Evolutionary conservation across 35 echinoderm and acorn worm species (phyloP).

Genomic region (Holothuria glaberrima): DNA sequence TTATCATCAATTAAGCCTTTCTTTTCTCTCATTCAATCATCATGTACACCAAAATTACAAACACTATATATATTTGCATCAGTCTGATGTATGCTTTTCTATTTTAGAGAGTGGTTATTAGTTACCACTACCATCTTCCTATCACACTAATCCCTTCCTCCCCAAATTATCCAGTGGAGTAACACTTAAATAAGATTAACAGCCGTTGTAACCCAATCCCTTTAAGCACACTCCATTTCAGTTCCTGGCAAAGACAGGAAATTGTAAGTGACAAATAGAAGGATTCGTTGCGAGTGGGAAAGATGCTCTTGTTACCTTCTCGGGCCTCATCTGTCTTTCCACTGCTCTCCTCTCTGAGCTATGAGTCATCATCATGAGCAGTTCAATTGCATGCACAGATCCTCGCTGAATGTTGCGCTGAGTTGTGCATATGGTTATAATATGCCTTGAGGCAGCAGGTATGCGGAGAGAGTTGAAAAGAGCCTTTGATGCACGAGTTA

Average conservation of each 20-base stretch:
- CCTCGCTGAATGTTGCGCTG: background rate
- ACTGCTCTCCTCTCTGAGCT: background rate
- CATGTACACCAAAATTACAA: too few species aligned
- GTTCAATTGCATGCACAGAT: background rate
- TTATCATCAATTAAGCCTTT: too few species aligned
- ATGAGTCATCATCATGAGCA: conserved; percentile 33
- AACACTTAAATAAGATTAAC: conserved; percentile 17
- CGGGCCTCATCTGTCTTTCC: conserved; percentile 39
- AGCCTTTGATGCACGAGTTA: too few species aligned
- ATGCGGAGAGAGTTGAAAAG: too few species aligned
- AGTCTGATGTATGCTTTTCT: too few species aligned
- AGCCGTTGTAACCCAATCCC: conserved; percentile 29
- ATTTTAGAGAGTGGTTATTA: too few species aligned
- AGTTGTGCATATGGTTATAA: conserved; percentile 29
- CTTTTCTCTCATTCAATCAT: too few species aligned
- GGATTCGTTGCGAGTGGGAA: conserved; percentile 24
- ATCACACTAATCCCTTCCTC: too few species aligned
- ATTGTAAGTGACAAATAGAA: conserved; percentile 26
- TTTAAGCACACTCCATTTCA: conserved; percentile 3
- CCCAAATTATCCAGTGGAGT: too few species aligned
- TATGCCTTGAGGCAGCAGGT: conserved; percentile 8
- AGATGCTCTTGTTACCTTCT: conserved; percentile 12
- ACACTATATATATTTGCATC: too few species aligned
- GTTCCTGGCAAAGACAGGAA: conserved; percentile 25
- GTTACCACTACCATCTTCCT: too few species aligned